Evolutionary conservation across 2,888 invertebrate species (phyloP).

Genomic region (Phytoseiulus persimilis): DNA sequence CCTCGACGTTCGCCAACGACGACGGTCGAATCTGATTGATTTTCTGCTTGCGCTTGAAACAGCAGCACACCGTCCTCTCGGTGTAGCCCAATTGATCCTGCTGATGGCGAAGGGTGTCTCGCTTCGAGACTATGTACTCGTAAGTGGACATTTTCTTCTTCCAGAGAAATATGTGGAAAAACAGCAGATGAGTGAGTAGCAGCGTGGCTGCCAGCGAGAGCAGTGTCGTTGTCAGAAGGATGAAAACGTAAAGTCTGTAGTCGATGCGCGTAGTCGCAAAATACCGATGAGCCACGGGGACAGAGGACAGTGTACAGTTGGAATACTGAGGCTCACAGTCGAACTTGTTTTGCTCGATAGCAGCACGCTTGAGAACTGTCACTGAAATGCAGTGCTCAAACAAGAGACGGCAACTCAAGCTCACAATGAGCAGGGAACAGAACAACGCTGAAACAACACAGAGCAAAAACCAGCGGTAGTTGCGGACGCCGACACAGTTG

Average conservation of each 20-base stretch:
- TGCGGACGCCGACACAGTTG: slow-evolving; percentile 85
- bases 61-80: slow-evolving; percentile 27
- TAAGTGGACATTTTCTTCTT: slow-evolving; percentile 73
- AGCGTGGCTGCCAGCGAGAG: slow-evolving; percentile 43
- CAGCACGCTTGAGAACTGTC: slow-evolving; percentile 6
- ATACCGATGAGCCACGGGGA: neutral
- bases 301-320: slow-evolving; percentile 15
- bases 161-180: slow-evolving; percentile 45
- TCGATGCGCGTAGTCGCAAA: slow-evolving; percentile 36
- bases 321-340: neutral
- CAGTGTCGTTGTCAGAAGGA: slow-evolving; percentile 43
- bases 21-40: slow-evolving; percentile 25
- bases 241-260: slow-evolving; percentile 42
- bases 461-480: slow-evolving; percentile 59
- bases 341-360: neutral
- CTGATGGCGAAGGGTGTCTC: slow-evolving; percentile 40
- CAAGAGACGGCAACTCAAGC: slow-evolving; percentile 42
- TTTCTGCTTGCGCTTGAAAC: slow-evolving; percentile 28
- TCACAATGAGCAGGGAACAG: slow-evolving; percentile 43
- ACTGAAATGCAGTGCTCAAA: slow-evolving; percentile 43
- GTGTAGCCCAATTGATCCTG: slow-evolving; percentile 34
- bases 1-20: slow-evolving; percentile 33
- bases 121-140: slow-evolving; percentile 63
- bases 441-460: slow-evolving; percentile 45
- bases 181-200: slow-evolving; percentile 44